These are phyloP conservation scores for Origma solitaria DNA, from an alignment of 2,113 vertebrate species.

Conservation along the genomic window DNA sequence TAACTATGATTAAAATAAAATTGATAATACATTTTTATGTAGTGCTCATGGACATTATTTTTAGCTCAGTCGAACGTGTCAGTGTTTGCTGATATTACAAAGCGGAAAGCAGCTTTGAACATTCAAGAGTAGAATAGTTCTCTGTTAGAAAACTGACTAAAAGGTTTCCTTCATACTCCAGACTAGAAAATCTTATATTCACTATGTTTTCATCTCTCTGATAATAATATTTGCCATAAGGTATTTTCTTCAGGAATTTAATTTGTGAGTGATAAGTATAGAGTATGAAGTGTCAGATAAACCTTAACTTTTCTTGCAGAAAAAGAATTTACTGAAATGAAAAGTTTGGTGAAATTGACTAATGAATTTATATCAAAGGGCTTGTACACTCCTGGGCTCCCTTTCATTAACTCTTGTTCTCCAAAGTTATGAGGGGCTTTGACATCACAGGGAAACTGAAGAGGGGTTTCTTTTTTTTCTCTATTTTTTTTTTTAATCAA, in stretches of 20 bases:
- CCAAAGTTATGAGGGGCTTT: neutral
- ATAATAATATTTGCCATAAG: neutral
- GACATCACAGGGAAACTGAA: neutral
- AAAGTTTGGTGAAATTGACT: neutral
- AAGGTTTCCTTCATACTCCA: neutral
- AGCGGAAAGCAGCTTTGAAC: neutral
- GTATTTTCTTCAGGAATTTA: neutral
- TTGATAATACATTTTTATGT: neutral
- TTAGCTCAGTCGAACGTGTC: neutral
- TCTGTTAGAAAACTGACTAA: neutral
- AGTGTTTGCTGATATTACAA: neutral
- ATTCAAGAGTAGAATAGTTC: neutral
- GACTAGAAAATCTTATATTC: neutral
- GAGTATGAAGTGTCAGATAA: neutral
- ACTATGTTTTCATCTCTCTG: neutral
- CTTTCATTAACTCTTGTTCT: neutral
- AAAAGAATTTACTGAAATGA: neutral
- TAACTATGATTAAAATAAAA: constrained; percentile 20
- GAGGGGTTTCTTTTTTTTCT: neutral
- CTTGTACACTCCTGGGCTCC: neutral
- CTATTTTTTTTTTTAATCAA: neutral
- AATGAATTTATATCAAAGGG: neutral
- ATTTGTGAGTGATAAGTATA: neutral
- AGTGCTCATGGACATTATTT: neutral
- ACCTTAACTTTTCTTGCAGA: neutral